Percentiles rank a stretch among this genome's conserved stretches.
These are phyloP conservation scores for Protosalanx chinensis DNA, from an alignment of 2,797 vertebrate species.

Conservation along the genomic window DNA sequence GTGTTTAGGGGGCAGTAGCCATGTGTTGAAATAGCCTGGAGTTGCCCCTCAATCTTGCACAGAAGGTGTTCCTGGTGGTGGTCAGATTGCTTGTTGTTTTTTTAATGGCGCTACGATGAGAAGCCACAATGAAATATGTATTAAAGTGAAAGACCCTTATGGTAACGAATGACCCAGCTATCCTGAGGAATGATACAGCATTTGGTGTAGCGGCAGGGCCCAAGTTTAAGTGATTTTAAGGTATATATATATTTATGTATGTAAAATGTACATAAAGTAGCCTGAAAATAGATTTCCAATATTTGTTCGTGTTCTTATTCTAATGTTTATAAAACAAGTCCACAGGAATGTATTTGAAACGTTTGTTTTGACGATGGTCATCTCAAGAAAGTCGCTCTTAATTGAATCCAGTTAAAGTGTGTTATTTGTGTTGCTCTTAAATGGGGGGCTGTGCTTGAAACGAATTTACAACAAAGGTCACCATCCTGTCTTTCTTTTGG, in stretches of 20 bases:
- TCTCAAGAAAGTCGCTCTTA: neutral
- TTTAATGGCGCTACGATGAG: slow-evolving; percentile 24
- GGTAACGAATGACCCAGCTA: slow-evolving; percentile 17
- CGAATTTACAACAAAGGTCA: too few species aligned
- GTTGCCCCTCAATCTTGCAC: slow-evolving; percentile 31
- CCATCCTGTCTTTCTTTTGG: too few species aligned
- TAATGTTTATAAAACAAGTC: too few species aligned
- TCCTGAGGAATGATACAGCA: neutral
- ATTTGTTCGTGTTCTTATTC: too few species aligned
- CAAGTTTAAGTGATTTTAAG: too few species aligned
- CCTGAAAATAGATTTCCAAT: too few species aligned
- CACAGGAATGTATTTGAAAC: neutral
- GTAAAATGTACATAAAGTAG: too few species aligned
- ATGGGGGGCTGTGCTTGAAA: too few species aligned
- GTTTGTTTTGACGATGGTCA: neutral
- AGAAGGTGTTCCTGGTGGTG: slow-evolving; percentile 17
- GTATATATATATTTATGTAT: too few species aligned
- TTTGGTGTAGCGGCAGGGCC: neutral
- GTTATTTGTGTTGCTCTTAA: neutral
- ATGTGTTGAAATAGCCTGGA: slow-evolving; percentile 31
- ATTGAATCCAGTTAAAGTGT: neutral
- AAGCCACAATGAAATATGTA: slow-evolving; percentile 26
- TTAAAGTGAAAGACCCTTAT: slow-evolving; percentile 8
- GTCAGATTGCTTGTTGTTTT: slow-evolving; percentile 27
- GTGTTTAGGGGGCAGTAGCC: neutral